These are phyloP conservation scores for Corydoras sp. DNA, from an alignment of 2,113 vertebrate species.

Conservation along the genomic window DNA sequence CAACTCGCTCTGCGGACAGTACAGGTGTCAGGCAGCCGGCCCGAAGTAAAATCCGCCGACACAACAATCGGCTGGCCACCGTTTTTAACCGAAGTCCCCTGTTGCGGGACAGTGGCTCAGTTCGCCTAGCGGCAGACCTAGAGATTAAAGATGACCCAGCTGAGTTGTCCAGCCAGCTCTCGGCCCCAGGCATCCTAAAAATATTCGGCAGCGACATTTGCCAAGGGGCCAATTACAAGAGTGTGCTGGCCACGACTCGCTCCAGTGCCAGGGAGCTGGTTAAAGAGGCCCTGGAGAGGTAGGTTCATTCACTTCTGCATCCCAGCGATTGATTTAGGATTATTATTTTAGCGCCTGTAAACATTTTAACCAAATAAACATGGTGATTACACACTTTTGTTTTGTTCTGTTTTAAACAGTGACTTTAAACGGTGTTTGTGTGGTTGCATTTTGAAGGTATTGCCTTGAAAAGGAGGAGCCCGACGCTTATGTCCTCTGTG, in stretches of 20 bases:
- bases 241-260: conserved; percentile 65
- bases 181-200: conserved; percentile 70
- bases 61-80: conserved; percentile 65
- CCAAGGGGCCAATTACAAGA: conserved; percentile 70
- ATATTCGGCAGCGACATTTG: conserved; percentile 71
- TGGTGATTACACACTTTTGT: too few species aligned
- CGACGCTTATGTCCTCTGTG: conserved; percentile 63
- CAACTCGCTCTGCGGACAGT: conserved; percentile 58
- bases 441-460: conserved; percentile 52
- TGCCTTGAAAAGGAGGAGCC: conserved; percentile 66
- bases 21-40: conserved; percentile 65
- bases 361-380: too few species aligned
- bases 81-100: conserved; percentile 65
- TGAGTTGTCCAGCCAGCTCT: conserved; percentile 65
- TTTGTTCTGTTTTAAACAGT: too few species aligned
- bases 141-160: conserved; percentile 52
- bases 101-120: conserved; percentile 40
- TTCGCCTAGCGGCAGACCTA: conserved; percentile 26
- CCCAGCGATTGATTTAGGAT: too few species aligned
- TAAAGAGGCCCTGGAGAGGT: conserved; percentile 72
- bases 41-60: conserved; percentile 70
- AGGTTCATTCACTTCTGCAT: conserved; percentile 7
- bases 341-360: too few species aligned
- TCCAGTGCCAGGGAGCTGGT: conserved; percentile 69
- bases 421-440: too few species aligned